Evolutionary conservation across 1,140 invertebrate genomes (phyloP).

Genomic region (Drosophila dunni): DNA sequence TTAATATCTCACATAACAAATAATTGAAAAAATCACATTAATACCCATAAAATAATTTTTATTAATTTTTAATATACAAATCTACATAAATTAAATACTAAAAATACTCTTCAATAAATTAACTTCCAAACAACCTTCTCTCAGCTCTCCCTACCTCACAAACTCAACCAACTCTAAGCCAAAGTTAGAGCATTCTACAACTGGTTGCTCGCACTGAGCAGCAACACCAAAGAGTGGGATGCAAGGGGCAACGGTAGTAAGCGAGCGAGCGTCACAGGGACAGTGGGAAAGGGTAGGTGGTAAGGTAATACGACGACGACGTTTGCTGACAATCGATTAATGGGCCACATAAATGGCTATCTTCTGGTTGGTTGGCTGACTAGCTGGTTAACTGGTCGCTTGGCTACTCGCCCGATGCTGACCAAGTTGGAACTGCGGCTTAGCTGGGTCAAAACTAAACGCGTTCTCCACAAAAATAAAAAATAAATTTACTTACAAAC

Average conservation of each 20-base stretch:
- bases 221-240: slow-evolving; percentile 7
- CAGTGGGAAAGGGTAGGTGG: neutral
- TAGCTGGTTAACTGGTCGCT: slow-evolving; percentile 9
- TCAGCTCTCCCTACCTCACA: neutral
- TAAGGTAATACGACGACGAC: slow-evolving; percentile 59
- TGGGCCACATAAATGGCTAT: slow-evolving; percentile 82
- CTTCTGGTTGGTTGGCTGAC: slow-evolving; percentile 66
- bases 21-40: neutral
- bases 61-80: neutral
- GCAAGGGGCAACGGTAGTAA: neutral
- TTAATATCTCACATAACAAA: neutral
- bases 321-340: slow-evolving; percentile 79
- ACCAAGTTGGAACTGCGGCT: slow-evolving; percentile 37
- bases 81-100: too few species aligned
- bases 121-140: neutral
- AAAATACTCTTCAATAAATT: too few species aligned
- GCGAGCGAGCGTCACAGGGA: neutral
- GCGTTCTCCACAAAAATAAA: neutral
- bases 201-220: slow-evolving; percentile 64
- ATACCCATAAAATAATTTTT: neutral
- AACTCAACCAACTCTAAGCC: neutral
- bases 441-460: neutral
- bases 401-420: slow-evolving; percentile 16
- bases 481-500: slow-evolving; percentile 33
- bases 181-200: slow-evolving; percentile 38